Base-by-base conservation (phyloP, 2,888 invertebrate species). In the Pheosia gnoma region DNA sequence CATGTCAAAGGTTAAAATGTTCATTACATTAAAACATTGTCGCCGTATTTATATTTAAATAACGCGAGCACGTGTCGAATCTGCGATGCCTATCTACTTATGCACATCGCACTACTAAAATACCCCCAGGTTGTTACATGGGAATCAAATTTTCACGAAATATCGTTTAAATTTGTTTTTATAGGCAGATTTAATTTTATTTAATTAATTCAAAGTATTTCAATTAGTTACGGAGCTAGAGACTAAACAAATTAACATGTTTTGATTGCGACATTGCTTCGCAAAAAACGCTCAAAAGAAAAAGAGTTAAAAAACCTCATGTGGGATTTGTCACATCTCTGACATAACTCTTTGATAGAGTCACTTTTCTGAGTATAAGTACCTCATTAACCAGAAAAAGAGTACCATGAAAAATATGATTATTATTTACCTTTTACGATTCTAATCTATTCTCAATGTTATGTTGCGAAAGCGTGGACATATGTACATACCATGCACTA, bases 171-270 rank as follows among this genome's bases (percentile, higher is more conserved):
- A n/a, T n/a, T n/a, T 45, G 9, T 4, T 10, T 4, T 10, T 3
- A 45, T 45, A 2, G 3, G 4, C 2, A 3, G 10, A 45, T 10
- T 45, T 8, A 10, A 9, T 9, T 0, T 2, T 45, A 41, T 41
- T 41, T 41, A 8, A 41, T 7, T 8, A 8, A 41, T 41, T n/a
- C n/a, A n/a, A n/a, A 60, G 62, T 58, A 64, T 62, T 45, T 71
- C 64, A 71, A 57, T 52, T 53, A 47, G 60, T 60, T 65, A 49
- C 61, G 49, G 61, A 72, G 72, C 66, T 62, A 61, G 60, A 63
- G 71, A 53, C 61, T 59, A 64, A 71, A 66, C 63, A 63, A 71
- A 63, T 64, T 66, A 61, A 71, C 68, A 68, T 66, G 63, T 69
- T 71, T 69, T 69, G 66, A 71, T 64, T 61, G 61, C 58, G 67